Evolutionary conservation across 1,140 invertebrate genomes (phyloP).

Genomic region (Ceratitis capitata): DNA sequence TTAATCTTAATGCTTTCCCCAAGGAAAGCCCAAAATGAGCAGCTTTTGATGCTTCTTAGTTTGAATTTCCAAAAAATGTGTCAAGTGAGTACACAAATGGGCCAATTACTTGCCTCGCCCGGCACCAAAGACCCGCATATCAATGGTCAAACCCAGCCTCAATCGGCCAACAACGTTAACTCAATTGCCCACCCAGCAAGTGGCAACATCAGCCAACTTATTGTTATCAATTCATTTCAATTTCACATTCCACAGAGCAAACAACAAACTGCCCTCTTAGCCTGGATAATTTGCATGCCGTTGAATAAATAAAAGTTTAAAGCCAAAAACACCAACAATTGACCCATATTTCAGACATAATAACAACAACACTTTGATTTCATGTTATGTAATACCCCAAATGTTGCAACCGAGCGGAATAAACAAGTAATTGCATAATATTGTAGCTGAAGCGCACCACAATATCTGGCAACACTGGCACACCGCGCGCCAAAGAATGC

Average conservation of each 20-base stretch:
- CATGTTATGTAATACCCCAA: neutral
- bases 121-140: no score
- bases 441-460: neutral
- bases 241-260: neutral
- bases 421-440: slow-evolving; percentile 23
- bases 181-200: no score
- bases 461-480: neutral
- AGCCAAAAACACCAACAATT: neutral
- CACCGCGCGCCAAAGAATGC: neutral
- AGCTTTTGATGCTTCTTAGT: no score
- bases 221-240: neutral
- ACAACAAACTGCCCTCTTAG: neutral
- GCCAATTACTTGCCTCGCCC: no score
- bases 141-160: no score
- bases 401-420: slow-evolving; percentile 7
- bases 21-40: no score
- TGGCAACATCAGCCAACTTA: neutral
- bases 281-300: neutral
- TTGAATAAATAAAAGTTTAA: slow-evolving; percentile 1
- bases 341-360: slow-evolving; percentile 2
- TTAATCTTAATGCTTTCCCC: no score
- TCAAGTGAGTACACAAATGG: no score
- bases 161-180: no score
- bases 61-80: no score
- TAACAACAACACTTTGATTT: slow-evolving; percentile 1